Evolutionary conservation across 2,797 vertebrate species (phyloP), one percentile per base, ranked within the genome.

Genomic region (Trematomus bernacchii): DNA sequence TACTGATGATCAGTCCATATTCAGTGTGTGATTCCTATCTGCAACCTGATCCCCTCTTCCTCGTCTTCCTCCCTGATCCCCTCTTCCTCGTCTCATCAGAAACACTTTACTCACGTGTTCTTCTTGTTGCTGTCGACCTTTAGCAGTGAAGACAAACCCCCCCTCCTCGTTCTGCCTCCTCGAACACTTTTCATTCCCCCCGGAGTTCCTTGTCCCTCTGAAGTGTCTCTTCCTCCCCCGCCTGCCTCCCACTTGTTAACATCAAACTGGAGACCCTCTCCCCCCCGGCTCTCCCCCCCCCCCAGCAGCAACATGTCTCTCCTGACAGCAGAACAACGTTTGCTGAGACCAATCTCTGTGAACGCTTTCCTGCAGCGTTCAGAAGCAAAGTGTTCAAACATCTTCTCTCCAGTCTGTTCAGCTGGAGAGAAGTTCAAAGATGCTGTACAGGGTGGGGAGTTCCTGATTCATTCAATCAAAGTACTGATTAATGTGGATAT

Each of bases 201-300:
- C 61, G 55, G 59, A 74, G 43, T n/a, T 42, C 66, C 66, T 69
- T 23, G 58, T 68, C 79, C 51, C 54, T 54, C 6, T 72, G 80
- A 85, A 85, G 77, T 52, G 37, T 70, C 21, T 55, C 52, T 9
- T 71, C 46, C 46, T 65, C 61, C 55, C 64, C 47, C 66, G 9
- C 55, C 69, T 62, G 42, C 53, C 60, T 78, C 77, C 71, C 33
- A 74, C 78, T 77, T 79, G 62, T 82, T 84, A 63, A 76, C 80
- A 81, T 89, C 57, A 73, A 81, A 68, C 37, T 30, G 16, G 11
- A 68, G 47, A 79, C 66, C 50, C 67, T 80, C 13, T 6, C 13
- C 46, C 74, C 76, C 55, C 61, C 16, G 3, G 68, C 60, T 43
- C 65, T 43, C 11, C 64, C 10, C 61, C 59, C 59, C 83, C 70